Evolutionary conservation across 2,113 vertebrate genomes (phyloP).

Genomic region (Genyomyrus donnyi): DNA sequence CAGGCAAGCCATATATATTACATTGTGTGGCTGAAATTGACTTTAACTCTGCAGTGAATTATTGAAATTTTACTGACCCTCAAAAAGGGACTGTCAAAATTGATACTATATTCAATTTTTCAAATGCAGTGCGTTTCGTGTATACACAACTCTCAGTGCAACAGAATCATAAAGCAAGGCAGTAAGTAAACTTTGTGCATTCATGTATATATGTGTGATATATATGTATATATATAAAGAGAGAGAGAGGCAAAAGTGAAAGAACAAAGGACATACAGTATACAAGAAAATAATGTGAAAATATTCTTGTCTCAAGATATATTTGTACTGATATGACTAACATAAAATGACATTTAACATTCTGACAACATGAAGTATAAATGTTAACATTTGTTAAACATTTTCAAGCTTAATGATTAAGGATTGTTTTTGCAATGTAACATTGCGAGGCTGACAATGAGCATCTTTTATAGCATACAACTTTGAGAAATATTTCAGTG

Average conservation of each 20-base stretch:
- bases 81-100: conserved; percentile 71
- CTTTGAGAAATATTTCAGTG: not conserved
- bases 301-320: not conserved
- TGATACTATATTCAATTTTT: conserved; percentile 66
- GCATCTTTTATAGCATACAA: not conserved
- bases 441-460: not conserved
- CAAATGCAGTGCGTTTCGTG: conserved; percentile 44
- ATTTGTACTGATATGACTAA: not conserved
- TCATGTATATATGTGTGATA: not conserved
- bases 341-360: conserved; percentile 14
- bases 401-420: not conserved
- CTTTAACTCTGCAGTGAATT: conserved; percentile 77
- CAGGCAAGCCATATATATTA: conserved; percentile 73
- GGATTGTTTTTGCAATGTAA: not conserved
- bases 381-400: not conserved
- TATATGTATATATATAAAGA: not conserved
- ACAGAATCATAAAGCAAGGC: conserved; percentile 22
- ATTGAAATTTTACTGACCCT: conserved; percentile 79
- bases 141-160: conserved; percentile 12
- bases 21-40: conserved; percentile 70
- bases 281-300: not conserved
- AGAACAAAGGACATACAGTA: not conserved
- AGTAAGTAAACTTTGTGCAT: not conserved
- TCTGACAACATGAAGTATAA: not conserved
- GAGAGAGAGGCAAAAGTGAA: not conserved